Conservation (phyloP, 2,797 vertebrate species). For the Tragelaphus eurycerus region DNA sequence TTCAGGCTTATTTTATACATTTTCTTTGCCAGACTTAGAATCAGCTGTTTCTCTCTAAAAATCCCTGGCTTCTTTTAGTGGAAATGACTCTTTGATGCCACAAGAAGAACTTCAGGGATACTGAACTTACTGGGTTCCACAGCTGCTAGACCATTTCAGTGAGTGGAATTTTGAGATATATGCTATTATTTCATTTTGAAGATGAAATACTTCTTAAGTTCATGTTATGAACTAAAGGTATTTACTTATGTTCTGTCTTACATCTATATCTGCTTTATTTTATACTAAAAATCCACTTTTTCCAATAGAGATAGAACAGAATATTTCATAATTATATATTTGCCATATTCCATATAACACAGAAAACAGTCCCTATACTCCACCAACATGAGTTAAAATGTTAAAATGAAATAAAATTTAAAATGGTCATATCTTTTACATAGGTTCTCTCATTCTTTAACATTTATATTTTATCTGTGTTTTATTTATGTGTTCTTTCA, state of each 20-base stretch:
- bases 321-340: not conserved
- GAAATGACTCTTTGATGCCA: not conserved
- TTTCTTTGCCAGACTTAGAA: not conserved
- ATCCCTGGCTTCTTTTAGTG: not conserved
- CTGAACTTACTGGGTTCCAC: not conserved
- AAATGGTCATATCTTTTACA: not conserved
- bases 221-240: not conserved
- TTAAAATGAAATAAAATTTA: not conserved
- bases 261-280: not conserved
- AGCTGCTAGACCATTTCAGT: not conserved
- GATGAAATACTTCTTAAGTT: not conserved
- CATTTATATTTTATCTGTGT: not conserved
- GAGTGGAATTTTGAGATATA: not conserved
- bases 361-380: not conserved
- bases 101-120: not conserved
- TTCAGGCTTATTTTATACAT: not conserved
- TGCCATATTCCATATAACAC: not conserved
- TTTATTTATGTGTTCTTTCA: not conserved
- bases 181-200: conserved; percentile 9
- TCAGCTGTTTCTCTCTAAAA: not conserved
- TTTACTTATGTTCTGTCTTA: not conserved
- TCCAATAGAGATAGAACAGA: not conserved
- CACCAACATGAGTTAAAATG: not conserved
- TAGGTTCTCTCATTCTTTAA: not conserved
- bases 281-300: not conserved